Conservation (phyloP, 2,113 vertebrate species). For the Melanerpes formicivorus region DNA sequence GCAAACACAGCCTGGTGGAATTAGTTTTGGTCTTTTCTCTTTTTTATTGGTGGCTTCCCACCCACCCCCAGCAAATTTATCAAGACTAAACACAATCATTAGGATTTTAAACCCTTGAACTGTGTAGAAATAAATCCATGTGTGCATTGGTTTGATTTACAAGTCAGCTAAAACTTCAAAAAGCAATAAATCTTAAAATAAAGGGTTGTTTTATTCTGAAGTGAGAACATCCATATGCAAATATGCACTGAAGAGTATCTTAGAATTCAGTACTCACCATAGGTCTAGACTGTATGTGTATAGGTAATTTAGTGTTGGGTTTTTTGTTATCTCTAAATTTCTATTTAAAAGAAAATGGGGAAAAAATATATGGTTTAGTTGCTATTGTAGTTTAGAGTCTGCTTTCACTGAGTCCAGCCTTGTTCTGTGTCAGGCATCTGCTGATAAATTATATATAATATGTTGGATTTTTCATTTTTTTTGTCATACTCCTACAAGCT, state of each 20-base stretch:
- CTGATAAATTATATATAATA: constrained; percentile 1
- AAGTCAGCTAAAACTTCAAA: neutral
- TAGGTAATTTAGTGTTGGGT: neutral
- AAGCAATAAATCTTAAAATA: neutral
- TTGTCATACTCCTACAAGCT: constrained; percentile 57
- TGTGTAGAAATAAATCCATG: neutral
- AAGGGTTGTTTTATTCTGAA: neutral
- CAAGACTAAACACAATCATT: neutral
- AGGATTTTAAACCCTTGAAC: neutral
- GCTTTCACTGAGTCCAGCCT: neutral
- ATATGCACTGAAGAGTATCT: neutral
- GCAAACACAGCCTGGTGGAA: neutral
- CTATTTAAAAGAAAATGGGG: neutral
- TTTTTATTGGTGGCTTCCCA: neutral
- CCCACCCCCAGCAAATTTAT: neutral
- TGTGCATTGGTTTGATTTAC: neutral
- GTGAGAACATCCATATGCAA: neutral
- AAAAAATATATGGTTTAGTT: neutral
- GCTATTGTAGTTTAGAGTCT: neutral
- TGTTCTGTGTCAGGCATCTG: neutral
- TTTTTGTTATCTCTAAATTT: neutral
- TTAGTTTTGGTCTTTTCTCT: no score
- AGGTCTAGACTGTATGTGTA: neutral
- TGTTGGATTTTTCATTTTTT: constrained; percentile 37
- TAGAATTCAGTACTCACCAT: neutral